Evolutionary conservation across 2,888 invertebrate species (phyloP), one percentile per base, ranked within the genome.

Genomic region (Pammene aurita): DNA sequence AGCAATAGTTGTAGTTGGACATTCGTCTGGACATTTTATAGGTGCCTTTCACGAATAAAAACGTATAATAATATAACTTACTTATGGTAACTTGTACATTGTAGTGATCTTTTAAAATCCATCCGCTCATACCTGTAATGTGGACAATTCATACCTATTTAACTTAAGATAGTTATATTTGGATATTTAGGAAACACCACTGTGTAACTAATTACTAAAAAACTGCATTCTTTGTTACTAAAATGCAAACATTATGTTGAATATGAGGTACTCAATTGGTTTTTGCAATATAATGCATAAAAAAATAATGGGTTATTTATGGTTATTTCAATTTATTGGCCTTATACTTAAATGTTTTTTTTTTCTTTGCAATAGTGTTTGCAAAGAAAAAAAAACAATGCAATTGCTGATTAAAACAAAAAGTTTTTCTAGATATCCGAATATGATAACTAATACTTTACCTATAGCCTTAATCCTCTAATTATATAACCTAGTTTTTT

Each of bases 41-140:
- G 92, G 92, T 92, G 92, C 92, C 92, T 92, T 92, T 91, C 85
- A 86, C 88, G 84, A 88, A 85, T 79, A 78, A 84, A 63, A 73
- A 67, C 61, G 61, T 72, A 71, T 72, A 81, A 80, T 85, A 87
- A 85, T 81, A 80, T 86, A 84, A 86, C 77, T 80, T 84, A 84
- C 67, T 75, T 81, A 74, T 88, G 88, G 84, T 83, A 67, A 84
- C 80, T 84, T 88, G 85, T 89, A 89, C 81, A 85, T 83, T 81
- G 87, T 90, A 90, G 89, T 80, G 78, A 85, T 87, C 79, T 86
- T 86, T 84, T 87, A 83, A 85, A 88, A 86, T 87, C 88, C 89
- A 90, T 90, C 89, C 89, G 86, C 84, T 86, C 83, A 86, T 84
- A 82, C 74, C 75, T 81, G 77, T 85, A 84, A 81, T 75, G 77